These are phyloP conservation scores for Triplophysa yarkandensis DNA, from an alignment of 2,797 vertebrate species.

Conservation along the genomic window DNA sequence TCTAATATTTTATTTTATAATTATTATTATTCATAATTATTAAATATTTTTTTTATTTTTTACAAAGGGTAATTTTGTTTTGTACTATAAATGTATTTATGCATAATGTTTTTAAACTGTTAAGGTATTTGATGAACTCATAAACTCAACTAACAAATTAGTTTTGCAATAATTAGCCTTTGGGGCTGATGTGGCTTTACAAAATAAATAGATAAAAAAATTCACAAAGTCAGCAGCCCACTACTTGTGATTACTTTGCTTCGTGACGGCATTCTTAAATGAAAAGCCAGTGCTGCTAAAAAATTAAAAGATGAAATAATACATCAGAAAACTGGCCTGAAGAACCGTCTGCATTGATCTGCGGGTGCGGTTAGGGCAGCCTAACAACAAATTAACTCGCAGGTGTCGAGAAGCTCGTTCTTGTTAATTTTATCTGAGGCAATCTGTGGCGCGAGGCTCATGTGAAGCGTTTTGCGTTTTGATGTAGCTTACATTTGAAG, in stretches of 20 bases:
- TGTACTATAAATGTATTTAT: too few species aligned
- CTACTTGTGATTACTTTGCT: conserved; percentile 51
- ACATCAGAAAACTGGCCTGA: conserved; percentile 49
- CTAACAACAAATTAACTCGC: conserved; percentile 58
- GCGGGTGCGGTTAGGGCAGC: conserved; percentile 41
- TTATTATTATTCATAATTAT: too few species aligned
- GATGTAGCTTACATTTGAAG: conserved; percentile 49
- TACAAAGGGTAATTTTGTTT: too few species aligned
- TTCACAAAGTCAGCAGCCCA: conserved; percentile 43
- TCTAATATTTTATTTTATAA: too few species aligned
- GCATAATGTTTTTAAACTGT: too few species aligned
- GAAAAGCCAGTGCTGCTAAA: conserved; percentile 47
- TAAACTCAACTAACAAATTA: too few species aligned
- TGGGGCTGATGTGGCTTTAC: too few species aligned
- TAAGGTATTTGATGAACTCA: too few species aligned
- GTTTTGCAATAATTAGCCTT: too few species aligned
- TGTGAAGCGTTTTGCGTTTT: conserved; percentile 37
- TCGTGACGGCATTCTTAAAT: conserved; percentile 48
- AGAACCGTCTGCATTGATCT: conserved; percentile 60
- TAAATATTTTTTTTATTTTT: too few species aligned
- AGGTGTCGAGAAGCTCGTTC: conserved; percentile 53
- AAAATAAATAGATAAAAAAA: too few species aligned
- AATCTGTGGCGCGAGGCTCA: conserved; percentile 33
- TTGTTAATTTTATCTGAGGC: conserved; percentile 43
- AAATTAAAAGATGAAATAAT: conserved; percentile 57